Base-by-base conservation (phyloP, 23 tunicate species). In the Diplosoma virens region DNA sequence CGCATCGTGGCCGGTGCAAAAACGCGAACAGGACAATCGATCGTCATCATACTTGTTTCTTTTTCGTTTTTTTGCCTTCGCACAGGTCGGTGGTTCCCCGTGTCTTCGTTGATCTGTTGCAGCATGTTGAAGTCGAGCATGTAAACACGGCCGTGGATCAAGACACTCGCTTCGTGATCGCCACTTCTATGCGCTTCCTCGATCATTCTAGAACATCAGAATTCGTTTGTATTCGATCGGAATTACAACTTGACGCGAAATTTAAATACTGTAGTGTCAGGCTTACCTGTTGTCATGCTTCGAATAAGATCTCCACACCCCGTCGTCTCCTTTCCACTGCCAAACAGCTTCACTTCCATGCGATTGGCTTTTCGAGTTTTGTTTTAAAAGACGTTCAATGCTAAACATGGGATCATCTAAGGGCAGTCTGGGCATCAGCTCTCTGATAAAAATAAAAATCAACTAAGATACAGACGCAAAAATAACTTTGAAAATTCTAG, bases 41-140 rank as follows among this genome's bases (percentile, higher is more conserved):
- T n/a, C n/a, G n/a, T n/a, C n/a, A n/a, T n/a, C n/a, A n/a, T n/a
- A 29, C 35, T n/a, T 22, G 28, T 34, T 67, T 67, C 74, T 67
- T 50, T 76, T 14, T 33, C 58, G n/a, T 28, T 18, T 30, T 82
- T 50, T 36, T 67, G 78, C 31, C 89, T 79, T 54, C 87, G 70
- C 21, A 90, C 66, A 7, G 86, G 47, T 0, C 88, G 56, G 59
- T 66, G 31, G 37, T 79, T 72, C 0, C 97, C 97, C 23, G 86
- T 78, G 30, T 90, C 88, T 31, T 90, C 97, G 59, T 89, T 83
- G 30, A 90, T 63, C 50, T 82, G 97, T 47, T 84, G 88, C 97
- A 90, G 84, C 48, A 74, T 47, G 28, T 66, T 76, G 59, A 90
- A 90, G 55, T 79, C 88, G 27, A 90, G 71, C 24, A 75, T 54